Evolutionary conservation across 1,140 invertebrate genomes (phyloP), one percentile per base, ranked within the genome.

Genomic region (Streblospio benedicti): DNA sequence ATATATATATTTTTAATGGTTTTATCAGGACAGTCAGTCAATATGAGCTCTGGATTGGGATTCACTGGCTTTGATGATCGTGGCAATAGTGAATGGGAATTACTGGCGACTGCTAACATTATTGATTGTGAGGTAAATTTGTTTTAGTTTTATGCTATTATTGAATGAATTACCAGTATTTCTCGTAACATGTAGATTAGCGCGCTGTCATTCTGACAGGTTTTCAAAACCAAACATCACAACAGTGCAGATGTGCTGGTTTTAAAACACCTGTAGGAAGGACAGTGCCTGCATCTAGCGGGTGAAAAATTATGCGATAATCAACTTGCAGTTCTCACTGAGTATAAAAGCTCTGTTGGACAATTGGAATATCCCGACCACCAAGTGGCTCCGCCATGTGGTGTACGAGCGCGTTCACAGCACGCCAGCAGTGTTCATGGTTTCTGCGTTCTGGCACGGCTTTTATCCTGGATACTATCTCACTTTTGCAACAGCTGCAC

Each of bases 381-480:
- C 91, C 78, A 77, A 82, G 65, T 97, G 93, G 93, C 80, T 97
- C 32, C 83, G 92, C 55, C 82, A 85, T 63, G 81, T 92, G 9
- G 88, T 90, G 60, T 97, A 94, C 78, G 89, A 92, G 67, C 83
- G 93, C 66, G 83, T 84, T 28, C 64, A 70, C 45, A 66, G 70
- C n/a, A 79, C 76, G 14, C 50, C 79, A 9, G 81, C 85, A 47
- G 95, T 93, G 1, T 97, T 93, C 77, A 78, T 85, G 1, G 79
- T 96, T 47, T 95, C 91, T 27, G 93, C 93, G 18, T 71, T 97
- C 25, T 98, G 95, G 95, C 95, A 98, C 80, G 95, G 80, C 57
- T 96, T 95, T 76, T 93, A 95, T 79, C 92, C 93, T 4, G 93
- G 95, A 14, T 99, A 99, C 80, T 99, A 97, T 76, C 72, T 97